Percentiles rank a stretch among this genome's conserved stretches.
Evolutionary conservation across 1,140 invertebrate species (phyloP).

Genomic region (Drosophila aff.): DNA sequence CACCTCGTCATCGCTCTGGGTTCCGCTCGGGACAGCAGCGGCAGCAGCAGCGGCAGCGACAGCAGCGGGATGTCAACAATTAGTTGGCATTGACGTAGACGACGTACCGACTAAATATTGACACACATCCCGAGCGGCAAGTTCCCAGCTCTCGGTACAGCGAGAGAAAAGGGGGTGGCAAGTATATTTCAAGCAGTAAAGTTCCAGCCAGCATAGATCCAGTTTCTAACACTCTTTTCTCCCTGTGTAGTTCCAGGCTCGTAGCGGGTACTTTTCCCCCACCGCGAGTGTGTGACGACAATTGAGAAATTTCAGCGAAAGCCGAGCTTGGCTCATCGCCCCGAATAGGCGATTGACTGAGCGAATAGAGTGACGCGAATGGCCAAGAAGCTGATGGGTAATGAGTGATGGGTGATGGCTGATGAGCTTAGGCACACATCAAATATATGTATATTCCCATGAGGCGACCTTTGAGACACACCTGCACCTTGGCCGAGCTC

Average conservation of each 20-base stretch:
- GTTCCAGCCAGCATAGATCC: not conserved
- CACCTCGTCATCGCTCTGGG: conserved; percentile 42
- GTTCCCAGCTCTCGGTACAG: conserved; percentile 12
- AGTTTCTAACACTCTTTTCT: not conserved
- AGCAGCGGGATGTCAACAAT: conserved; percentile 50
- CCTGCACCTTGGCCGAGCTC: not conserved
- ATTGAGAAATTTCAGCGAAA: conserved; percentile 53
- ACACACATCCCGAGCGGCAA: conserved; percentile 29
- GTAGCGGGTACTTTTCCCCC: conserved; percentile 33
- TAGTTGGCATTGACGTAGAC: conserved; percentile 53
- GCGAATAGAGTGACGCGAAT: not conserved
- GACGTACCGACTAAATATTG: conserved; percentile 39
- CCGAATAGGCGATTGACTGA: conserved; percentile 21
- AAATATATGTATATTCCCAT: not conserved
- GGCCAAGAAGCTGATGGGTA: not conserved
- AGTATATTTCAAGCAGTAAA: not conserved
- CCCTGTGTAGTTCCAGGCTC: not conserved
- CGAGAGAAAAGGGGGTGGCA: not conserved
- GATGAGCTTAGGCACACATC: conserved; percentile 2
- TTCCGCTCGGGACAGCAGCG: conserved; percentile 8
- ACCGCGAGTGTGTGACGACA: conserved; percentile 21
- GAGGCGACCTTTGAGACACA: conserved; percentile 17
- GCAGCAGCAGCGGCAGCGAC: not conserved
- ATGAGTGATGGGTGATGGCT: not conserved
- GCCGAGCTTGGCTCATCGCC: conserved; percentile 29